phyloP scores from a whole-genome alignment of 2,113 vertebrate species.

The Callithrix jacchus region DNA sequence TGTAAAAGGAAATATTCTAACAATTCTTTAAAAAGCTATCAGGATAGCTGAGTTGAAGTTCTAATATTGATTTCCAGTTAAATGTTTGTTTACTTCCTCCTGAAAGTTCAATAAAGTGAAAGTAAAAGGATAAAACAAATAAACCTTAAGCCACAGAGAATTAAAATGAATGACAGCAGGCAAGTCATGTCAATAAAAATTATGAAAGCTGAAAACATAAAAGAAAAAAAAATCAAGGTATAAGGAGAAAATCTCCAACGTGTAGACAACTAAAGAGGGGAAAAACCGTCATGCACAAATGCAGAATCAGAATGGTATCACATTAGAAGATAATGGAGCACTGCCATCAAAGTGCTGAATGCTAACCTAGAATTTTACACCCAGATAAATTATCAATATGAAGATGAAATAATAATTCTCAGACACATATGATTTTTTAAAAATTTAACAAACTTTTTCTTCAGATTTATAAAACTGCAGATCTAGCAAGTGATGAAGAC shows the following conservation, averaged over 20 bases:
- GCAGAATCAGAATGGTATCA: constrained; percentile 11
- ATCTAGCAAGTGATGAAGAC: not conserved
- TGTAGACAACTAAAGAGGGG: not conserved
- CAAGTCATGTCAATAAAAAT: not conserved
- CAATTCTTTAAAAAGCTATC: constrained; percentile 47
- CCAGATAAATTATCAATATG: not conserved
- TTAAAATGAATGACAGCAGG: not conserved
- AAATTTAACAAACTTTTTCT: not conserved
- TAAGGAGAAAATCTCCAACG: not conserved
- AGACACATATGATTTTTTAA: not conserved
- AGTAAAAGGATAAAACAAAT: not conserved
- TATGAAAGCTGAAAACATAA: not conserved
- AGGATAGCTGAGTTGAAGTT: constrained; percentile 10
- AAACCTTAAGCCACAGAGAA: not conserved
- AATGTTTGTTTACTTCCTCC: constrained; percentile 21
- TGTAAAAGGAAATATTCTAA: constrained; percentile 52
- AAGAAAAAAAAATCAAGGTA: not conserved
- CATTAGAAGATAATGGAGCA: not conserved
- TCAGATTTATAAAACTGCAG: not conserved
- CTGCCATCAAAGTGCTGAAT: not conserved
- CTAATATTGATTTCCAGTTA: constrained; percentile 40
- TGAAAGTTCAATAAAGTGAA: not conserved
- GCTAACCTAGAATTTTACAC: constrained; percentile 20
- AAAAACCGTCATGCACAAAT: not conserved
- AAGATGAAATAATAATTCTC: not conserved